Evolutionary conservation across 2,888 invertebrate genomes (phyloP), one percentile per base, ranked within the genome.

Genomic region (Eupeodes luniger): DNA sequence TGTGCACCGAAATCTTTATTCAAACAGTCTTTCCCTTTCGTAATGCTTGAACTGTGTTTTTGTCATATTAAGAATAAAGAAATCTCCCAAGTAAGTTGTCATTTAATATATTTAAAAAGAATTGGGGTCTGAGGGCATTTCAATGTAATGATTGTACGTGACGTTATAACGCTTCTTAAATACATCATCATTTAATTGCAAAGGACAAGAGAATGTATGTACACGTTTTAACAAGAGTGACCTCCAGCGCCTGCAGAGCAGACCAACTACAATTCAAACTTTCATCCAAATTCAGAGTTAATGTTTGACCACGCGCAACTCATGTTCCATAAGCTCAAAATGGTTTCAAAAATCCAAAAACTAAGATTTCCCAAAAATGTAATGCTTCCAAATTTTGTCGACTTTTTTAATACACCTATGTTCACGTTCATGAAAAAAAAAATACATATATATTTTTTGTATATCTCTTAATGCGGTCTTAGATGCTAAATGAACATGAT

Each of bases 401-500:
- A 51, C 66, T 61, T 76, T 81, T 27, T 27, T 27, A 27, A 27
- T 27, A 2, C 27, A 27, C 3, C 27, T 27, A 27, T 27, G 27
- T 2, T 75, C 47, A 11, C 49, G 34, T 67, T 34, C 67, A 36
- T 49, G 84, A 67, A 79, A 62, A 36, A 19, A 9, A 74, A 79
- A 62, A 36, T 11, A 75, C 61, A 27, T 2, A 27, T 3, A 3
- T 27, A 27, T 27, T 27, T 27, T 27, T 27, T 27, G 27, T 27
- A 27, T 74, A 84, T 62, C 74, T 67, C 12, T 40, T 9, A 40
- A 40, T 40, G 40, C n/a, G 34, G 47, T 14, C 12, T 19, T 83
- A 19, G 83, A 83, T 83, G 83, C 61, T 84, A 72, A 79, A 34
- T 55, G 67, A 75, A 81, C 74, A 74, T 69, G 67, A 62, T 67